Conservation (phyloP, 1,140 invertebrate species). For the Aricia agestis region DNA sequence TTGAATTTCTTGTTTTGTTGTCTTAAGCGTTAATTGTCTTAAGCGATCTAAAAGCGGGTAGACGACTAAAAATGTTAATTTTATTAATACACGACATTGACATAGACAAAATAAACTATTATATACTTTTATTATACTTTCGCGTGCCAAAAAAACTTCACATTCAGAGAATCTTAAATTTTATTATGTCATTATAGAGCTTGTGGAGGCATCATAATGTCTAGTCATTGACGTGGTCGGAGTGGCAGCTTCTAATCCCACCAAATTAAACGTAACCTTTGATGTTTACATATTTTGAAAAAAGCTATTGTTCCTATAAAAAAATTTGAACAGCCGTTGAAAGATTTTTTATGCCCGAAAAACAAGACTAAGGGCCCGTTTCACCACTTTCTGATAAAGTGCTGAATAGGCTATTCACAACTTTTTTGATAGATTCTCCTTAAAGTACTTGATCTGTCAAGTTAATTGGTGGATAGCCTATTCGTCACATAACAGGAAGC, state of each 20-base stretch:
- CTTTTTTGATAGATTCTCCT: too few relatives aligned
- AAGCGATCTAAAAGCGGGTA: neutral
- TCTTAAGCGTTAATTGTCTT: neutral
- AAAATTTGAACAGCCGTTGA: neutral
- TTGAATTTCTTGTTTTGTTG: too few relatives aligned
- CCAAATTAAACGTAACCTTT: neutral
- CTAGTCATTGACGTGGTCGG: neutral
- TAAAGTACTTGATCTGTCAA: too few relatives aligned
- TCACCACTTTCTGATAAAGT: too few relatives aligned
- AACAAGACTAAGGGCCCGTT: too few relatives aligned
- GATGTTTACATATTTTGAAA: too few relatives aligned
- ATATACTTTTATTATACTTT: neutral
- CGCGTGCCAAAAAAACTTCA: neutral
- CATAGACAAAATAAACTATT: constrained; percentile 3
- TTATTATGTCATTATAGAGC: neutral
- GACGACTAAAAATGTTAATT: neutral
- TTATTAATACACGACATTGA: neutral
- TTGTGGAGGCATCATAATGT: neutral
- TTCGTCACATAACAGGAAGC: too few relatives aligned
- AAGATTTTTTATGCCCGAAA: too few relatives aligned
- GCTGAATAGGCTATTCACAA: too few relatives aligned
- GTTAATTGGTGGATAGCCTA: too few relatives aligned
- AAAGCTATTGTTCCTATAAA: too few relatives aligned
- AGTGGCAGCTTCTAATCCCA: neutral
- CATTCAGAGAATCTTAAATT: constrained; percentile 1